Evolutionary conservation across 2,888 invertebrate species (phyloP).

Genomic region (Apodemia zela): DNA sequence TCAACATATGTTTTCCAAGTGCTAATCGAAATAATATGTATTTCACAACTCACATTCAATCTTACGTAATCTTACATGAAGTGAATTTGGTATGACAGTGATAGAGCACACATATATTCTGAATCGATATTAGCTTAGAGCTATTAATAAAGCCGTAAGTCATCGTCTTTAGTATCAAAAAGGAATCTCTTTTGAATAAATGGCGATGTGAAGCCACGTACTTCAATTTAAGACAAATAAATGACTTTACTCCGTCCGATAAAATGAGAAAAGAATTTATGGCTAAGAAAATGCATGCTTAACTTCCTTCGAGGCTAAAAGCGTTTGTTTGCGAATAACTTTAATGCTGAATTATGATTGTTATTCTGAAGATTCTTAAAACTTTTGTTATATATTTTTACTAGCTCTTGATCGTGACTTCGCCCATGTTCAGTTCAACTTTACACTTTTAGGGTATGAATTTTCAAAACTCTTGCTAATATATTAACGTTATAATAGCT

Average conservation of each 20-base stretch:
- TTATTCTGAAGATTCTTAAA: slow-evolving; percentile 8
- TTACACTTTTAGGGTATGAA: too few relatives aligned
- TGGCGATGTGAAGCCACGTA: slow-evolving; percentile 41
- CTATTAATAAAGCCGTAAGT: slow-evolving; percentile 3
- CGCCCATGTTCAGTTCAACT: background rate
- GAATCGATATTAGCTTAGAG: background rate
- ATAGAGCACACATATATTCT: background rate
- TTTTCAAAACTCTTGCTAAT: too few relatives aligned
- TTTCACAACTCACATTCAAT: too few relatives aligned
- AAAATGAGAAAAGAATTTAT: slow-evolving; percentile 66
- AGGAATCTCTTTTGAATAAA: slow-evolving; percentile 34
- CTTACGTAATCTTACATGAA: background rate
- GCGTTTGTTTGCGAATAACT: slow-evolving; percentile 14
- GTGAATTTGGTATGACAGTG: background rate
- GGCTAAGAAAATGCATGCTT: slow-evolving; percentile 52
- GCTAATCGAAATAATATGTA: too few relatives aligned
- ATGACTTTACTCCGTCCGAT: slow-evolving; percentile 54
- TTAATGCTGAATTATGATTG: slow-evolving; percentile 11
- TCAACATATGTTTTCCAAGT: too few relatives aligned
- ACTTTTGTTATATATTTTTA: background rate
- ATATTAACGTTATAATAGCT: too few relatives aligned
- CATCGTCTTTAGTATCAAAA: slow-evolving; percentile 30
- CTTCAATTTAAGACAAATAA: slow-evolving; percentile 62
- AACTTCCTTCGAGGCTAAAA: slow-evolving; percentile 22
- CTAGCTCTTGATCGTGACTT: background rate